A percentile compares a stretch with the other conserved stretches of the same genome.
phyloP scores from a whole-genome alignment of 2,888 invertebrate genomes.

The Epistrophe eligans region DNA sequence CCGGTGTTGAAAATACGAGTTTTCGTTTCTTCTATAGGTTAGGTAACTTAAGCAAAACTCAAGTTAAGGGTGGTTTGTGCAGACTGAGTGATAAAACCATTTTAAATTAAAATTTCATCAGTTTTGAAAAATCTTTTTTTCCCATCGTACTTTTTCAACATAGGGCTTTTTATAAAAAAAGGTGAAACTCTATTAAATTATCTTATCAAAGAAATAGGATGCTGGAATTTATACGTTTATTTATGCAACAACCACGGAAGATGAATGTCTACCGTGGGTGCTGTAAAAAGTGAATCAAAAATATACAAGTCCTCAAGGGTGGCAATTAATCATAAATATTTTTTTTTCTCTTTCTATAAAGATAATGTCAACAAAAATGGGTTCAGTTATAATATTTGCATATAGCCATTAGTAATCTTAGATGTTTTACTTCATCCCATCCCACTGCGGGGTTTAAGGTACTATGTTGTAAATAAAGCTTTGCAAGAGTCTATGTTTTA shows the following conservation, averaged over 20 bases:
- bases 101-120: conserved; percentile 74
- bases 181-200: conserved; percentile 68
- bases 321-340: conserved; percentile 70
- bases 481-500: conserved; percentile 23
- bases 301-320: conserved; percentile 54
- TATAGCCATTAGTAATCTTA: conserved; percentile 75
- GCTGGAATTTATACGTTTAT: conserved; percentile 48
- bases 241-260: conserved; percentile 50
- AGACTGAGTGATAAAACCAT: conserved; percentile 38
- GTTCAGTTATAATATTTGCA: conserved; percentile 81
- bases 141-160: neutral
- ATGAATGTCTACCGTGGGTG: conserved; percentile 71
- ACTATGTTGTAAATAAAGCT: neutral
- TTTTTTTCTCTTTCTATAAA: conserved; percentile 62
- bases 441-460: conserved; percentile 37
- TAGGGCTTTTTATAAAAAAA: neutral
- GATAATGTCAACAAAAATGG: conserved; percentile 84
- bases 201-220: conserved; percentile 54
- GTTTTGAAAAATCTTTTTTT: conserved; percentile 53
- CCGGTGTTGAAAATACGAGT: conserved; percentile 25
- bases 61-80: conserved; percentile 3
- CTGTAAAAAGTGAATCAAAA: conserved; percentile 66
- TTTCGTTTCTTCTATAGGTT: neutral
- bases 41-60: neutral
- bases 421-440: conserved; percentile 56